A percentile compares a stretch with the other conserved stretches of the same genome.
phyloP scores from a whole-genome alignment of 92 coral and sea anemone species.

The Parazoanthus darwini region DNA sequence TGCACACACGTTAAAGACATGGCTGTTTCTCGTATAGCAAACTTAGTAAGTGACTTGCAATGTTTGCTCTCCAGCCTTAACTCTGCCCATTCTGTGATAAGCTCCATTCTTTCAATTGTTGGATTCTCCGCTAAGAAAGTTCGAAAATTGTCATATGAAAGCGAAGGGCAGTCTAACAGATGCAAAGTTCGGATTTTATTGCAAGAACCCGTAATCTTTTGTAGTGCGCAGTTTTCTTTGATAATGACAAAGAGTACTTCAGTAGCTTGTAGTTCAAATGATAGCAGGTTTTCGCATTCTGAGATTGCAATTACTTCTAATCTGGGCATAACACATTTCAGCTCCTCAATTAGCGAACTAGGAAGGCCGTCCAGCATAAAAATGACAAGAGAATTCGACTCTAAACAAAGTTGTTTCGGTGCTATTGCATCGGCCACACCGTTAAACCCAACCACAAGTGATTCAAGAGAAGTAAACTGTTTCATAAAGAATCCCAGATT shows the following conservation, averaged over 20 bases:
- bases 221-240: slow-evolving; percentile 55
- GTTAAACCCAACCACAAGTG: slow-evolving; percentile 60
- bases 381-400: slow-evolving; percentile 61
- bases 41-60: slow-evolving; percentile 55
- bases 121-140: slow-evolving; percentile 56
- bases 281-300: slow-evolving; percentile 58
- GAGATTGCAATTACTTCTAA: slow-evolving; percentile 71
- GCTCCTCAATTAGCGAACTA: slow-evolving; percentile 53
- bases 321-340: slow-evolving; percentile 63
- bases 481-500: slow-evolving; percentile 61
- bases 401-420: slow-evolving; percentile 46
- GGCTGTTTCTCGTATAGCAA: slow-evolving; percentile 62
- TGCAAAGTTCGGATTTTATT: slow-evolving; percentile 57
- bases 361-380: slow-evolving; percentile 72
- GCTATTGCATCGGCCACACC: slow-evolving; percentile 32
- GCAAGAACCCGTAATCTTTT: slow-evolving; percentile 54
- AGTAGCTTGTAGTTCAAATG: slow-evolving; percentile 60
- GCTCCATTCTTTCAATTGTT: slow-evolving; percentile 61
- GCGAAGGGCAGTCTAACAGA: slow-evolving; percentile 62
- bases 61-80: slow-evolving; percentile 58
- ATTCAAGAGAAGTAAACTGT: slow-evolving; percentile 54
- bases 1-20: slow-evolving; percentile 51
- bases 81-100: slow-evolving; percentile 59
- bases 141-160: slow-evolving; percentile 45
- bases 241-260: slow-evolving; percentile 57